Percentiles rank a stretch among this genome's conserved stretches.
These are phyloP conservation scores for Bettongia penicillata DNA, from an alignment of 2,113 vertebrate species.

Conservation along the genomic window DNA sequence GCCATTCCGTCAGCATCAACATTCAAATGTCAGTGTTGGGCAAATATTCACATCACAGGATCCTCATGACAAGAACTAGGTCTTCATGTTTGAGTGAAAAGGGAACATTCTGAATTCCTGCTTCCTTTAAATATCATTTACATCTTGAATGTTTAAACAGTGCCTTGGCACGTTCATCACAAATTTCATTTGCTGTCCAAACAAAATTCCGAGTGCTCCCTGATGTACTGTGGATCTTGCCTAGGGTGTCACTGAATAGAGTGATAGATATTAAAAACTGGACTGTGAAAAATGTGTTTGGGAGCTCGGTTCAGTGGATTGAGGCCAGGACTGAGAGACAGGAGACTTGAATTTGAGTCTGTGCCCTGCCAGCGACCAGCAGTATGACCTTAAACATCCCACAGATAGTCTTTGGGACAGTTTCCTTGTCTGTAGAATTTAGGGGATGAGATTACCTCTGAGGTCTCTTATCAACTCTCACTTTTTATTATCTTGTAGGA, in stretches of 20 bases:
- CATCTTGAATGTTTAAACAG: background rate
- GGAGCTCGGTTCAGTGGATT: background rate
- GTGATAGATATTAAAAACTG: background rate
- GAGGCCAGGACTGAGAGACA: background rate
- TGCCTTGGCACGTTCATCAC: background rate
- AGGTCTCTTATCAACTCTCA: background rate
- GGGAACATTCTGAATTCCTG: rapidly evolving
- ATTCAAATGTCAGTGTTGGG: background rate
- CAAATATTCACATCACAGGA: rapidly evolving
- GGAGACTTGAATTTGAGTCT: background rate
- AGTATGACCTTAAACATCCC: background rate
- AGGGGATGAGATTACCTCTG: background rate
- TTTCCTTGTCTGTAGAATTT: background rate
- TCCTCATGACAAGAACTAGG: rapidly evolving
- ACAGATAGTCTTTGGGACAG: background rate
- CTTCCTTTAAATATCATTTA: rapidly evolving
- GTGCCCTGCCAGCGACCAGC: background rate
- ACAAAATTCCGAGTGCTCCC: background rate
- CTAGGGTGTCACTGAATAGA: background rate
- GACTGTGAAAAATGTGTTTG: background rate
- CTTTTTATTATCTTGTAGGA: background rate
- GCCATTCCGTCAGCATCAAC: rapidly evolving
- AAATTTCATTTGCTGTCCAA: rapidly evolving
- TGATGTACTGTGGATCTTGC: background rate
- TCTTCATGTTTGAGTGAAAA: rapidly evolving